Base-by-base conservation (phyloP, 2,888 invertebrate genomes). In the Isoperla grammatica region DNA sequence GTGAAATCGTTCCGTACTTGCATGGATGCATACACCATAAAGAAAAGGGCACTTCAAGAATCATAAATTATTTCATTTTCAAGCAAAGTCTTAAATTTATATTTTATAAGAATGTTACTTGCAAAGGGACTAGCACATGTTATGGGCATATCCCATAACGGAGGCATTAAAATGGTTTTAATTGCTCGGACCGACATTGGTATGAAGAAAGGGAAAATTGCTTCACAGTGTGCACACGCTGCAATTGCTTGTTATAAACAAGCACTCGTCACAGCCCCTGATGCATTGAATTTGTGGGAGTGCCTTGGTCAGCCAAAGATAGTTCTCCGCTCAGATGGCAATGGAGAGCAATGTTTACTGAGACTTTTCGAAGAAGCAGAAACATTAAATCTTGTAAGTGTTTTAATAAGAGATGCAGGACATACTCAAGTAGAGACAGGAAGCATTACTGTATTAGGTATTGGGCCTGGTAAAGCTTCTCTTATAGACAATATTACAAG, bases 1-100 rank as follows among this genome's bases (percentile, higher is more conserved):
- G 90, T 96, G 0, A 81, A 84, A 65, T 82, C 87, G 57, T 96
- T 97, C 71, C 85, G 81, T 71, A 76, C 80, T 48, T 97, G 97
- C 71, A 93, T 96, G 81, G 75, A 80, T 60, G 72, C 77, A 8
- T 79, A 85, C 69, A 76, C 76, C 29, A 6, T 29, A 8, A 74
- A 76, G 61, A 69, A 74, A 45, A 75, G 75, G 66, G 69, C 67
- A 56, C 42, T 42, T 13, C 42, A 42, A 13, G 42, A 37, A 9
- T 9, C 37, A 37, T 37, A 37, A 37, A 37, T 37, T 37, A 11
- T 37, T 37, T 37, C 11, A 11, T 37, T 37, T 37, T 37, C 37
- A 9, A 9, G 37, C 6, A 37, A 37, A 6, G 70, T 13, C 17
- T 23, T 46, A 40, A 49, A 64, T 64, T 66, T 65, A 17, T 2